Base-by-base conservation (phyloP, 2,797 vertebrate species). In the Neomorphus geoffroyi region DNA sequence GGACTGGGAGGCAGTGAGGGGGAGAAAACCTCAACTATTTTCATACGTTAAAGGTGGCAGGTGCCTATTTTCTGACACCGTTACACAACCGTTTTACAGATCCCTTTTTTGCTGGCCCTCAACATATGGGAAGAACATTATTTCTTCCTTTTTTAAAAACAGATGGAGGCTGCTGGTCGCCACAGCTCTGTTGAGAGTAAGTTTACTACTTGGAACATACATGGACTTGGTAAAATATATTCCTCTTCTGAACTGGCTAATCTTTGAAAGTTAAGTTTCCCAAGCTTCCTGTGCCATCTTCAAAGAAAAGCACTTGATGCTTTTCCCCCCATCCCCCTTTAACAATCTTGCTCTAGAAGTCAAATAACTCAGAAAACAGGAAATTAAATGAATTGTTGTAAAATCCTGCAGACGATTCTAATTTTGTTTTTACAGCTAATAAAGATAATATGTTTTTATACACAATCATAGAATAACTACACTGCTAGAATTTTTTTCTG, bases 301-400 rank as follows among this genome's bases (percentile, higher is more conserved):
- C 96, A 98, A 97, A 97, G 90, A 84, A 86, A 90, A 96, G 53
- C 17, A 90, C 72, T 66, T 32, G 32, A 84, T 94, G 32, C 10
- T 92, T 41, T 41, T 92, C 39, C 27, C 41, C 14, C 5, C n/a
- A 51, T 51, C 7, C n/a, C n/a, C 58, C 53, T 48, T 48, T 95
- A 95, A 84, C 41, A 94, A 81, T 75, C 66, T 69, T 90, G 84
- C 70, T 95, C 72, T 88, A 73, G 83, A 95, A 97, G 81, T 96
- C 89, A 96, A 95, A 80, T 86, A 96, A 95, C 72, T 94, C 32
- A 95, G 91, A 97, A 97, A 96, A 97, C 97, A 97, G 96, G 97
- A 98, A 98, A 98, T 97, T 97, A 98, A 97, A 96, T 74, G 91
- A 97, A 92, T 96, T 95, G 92, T 85, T 84, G 74, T 90, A 87